Conservation (phyloP, 2,888 invertebrate genomes). For the Sinohyriopsis cumingii region DNA sequence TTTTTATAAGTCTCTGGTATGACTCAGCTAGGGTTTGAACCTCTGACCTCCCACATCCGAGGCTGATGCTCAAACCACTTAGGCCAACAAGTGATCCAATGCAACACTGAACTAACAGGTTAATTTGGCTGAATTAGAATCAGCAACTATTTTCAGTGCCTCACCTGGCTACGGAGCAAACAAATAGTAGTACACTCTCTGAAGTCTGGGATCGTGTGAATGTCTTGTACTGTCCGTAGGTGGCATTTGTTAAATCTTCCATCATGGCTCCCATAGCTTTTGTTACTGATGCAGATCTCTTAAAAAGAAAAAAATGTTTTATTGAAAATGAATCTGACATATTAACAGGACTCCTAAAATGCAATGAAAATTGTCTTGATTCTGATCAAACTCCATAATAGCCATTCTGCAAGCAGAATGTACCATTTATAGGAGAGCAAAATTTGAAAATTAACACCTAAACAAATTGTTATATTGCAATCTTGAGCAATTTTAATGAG, state of each 20-base stretch:
- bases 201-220: constrained; percentile 78
- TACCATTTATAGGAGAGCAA: too few relatives aligned
- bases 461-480: too few relatives aligned
- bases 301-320: constrained; percentile 17
- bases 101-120: too few relatives aligned
- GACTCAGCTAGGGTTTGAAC: too few relatives aligned
- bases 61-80: too few relatives aligned
- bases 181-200: constrained; percentile 88
- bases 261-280: constrained; percentile 73
- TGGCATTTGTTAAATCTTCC: constrained; percentile 93
- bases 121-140: background rate
- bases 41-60: too few relatives aligned
- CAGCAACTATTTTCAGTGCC: background rate
- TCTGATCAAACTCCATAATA: too few relatives aligned
- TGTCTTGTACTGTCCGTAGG: constrained; percentile 84
- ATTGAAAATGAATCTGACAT: background rate
- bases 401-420: too few relatives aligned
- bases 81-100: too few relatives aligned
- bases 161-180: constrained; percentile 72
- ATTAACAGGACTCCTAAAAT: background rate
- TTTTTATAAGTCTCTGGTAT: too few relatives aligned
- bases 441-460: too few relatives aligned
- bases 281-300: constrained; percentile 70
- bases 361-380: background rate
- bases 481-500: too few relatives aligned